A percentile compares a stretch with the other conserved stretches of the same genome.
phyloP scores from a whole-genome alignment of 2,113 vertebrate species.

The Pachycephala philippinensis region DNA sequence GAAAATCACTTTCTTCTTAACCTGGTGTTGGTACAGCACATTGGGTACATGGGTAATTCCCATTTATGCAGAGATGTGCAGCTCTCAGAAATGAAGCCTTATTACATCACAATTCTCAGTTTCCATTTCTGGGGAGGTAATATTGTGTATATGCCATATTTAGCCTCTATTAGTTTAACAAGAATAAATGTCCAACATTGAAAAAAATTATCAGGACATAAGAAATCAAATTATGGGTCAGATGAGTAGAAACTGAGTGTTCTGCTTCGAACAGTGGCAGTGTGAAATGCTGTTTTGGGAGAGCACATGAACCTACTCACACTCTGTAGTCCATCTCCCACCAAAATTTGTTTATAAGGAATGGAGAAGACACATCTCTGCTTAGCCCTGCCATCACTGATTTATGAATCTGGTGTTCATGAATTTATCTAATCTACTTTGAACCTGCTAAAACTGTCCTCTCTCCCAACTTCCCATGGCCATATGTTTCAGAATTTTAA shows the following conservation, averaged over 20 bases:
- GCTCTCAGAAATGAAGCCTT: not conserved
- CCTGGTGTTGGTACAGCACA: not conserved
- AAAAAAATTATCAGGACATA: not conserved
- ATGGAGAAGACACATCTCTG: not conserved
- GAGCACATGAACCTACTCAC: not conserved
- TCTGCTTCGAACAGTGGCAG: not conserved
- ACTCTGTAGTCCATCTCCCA: not conserved
- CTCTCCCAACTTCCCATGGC: not conserved
- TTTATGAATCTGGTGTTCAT: not conserved
- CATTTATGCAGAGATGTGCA: not conserved
- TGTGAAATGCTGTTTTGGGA: not conserved
- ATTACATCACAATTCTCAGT: not conserved
- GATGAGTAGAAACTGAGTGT: not conserved
- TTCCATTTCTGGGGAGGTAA: not conserved
- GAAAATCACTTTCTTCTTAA: not conserved
- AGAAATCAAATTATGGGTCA: not conserved
- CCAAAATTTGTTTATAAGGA: not conserved
- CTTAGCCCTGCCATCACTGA: not conserved
- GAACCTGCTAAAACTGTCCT: not conserved
- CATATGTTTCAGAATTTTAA: not conserved
- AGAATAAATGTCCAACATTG: not conserved
- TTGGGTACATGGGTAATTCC: not conserved
- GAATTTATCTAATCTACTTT: not conserved
- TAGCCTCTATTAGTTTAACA: not conserved
- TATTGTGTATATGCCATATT: not conserved